Evolutionary conservation across 2,113 vertebrate species (phyloP).

Genomic region (Tragelaphus imberbis): DNA sequence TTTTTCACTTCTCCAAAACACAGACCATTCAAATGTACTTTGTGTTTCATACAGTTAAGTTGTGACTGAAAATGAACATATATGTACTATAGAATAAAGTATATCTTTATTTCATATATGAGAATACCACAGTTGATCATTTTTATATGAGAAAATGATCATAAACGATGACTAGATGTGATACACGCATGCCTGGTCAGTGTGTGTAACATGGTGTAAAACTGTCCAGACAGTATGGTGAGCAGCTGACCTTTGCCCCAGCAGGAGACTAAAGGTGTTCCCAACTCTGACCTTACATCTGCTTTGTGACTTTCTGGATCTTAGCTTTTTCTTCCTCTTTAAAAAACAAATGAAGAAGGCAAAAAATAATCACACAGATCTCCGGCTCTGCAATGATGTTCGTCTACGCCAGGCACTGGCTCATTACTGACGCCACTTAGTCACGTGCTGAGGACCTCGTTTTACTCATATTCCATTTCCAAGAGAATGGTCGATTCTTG

Average conservation of each 20-base stretch:
- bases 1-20: neutral
- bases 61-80: neutral
- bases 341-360: neutral
- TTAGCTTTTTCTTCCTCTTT: neutral
- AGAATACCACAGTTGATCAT: neutral
- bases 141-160: neutral
- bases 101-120: neutral
- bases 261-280: neutral
- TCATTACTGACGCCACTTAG: neutral
- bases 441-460: neutral
- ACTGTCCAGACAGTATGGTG: neutral
- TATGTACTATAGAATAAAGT: neutral
- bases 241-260: neutral
- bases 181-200: fast-evolving
- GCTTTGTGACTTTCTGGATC: neutral
- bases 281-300: neutral
- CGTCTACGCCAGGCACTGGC: neutral
- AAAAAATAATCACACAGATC: neutral
- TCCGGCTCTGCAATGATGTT: neutral
- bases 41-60: neutral
- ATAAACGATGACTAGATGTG: neutral
- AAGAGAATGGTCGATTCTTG: neutral
- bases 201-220: neutral
- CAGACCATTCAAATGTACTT: neutral
- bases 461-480: neutral